A percentile compares a stretch with the other conserved stretches of the same genome.
Conservation (phyloP, 2,888 invertebrate genomes). For the Sericinus montela region DNA sequence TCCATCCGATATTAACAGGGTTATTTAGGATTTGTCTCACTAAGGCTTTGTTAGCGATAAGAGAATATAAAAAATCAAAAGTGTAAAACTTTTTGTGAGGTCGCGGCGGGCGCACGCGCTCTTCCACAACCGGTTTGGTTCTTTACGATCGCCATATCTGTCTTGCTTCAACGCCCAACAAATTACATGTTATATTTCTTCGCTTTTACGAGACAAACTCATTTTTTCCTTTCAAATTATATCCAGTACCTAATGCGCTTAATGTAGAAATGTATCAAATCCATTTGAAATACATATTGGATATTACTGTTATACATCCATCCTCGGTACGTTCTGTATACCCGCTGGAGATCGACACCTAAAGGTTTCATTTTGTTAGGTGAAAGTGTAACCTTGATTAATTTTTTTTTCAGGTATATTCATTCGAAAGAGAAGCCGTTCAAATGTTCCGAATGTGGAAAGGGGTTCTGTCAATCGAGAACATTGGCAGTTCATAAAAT, state of each 20-base stretch:
- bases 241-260: slow-evolving; percentile 54
- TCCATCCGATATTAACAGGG: slow-evolving; percentile 58
- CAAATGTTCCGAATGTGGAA: slow-evolving; percentile 97
- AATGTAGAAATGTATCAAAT: slow-evolving; percentile 53
- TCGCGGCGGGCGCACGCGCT: slow-evolving; percentile 74
- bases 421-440: slow-evolving; percentile 99
- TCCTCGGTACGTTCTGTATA: not conserved
- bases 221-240: slow-evolving; percentile 58
- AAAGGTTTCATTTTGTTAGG: slow-evolving; percentile 18
- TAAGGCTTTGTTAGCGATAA: slow-evolving; percentile 67
- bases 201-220: slow-evolving; percentile 70
- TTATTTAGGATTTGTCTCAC: slow-evolving; percentile 65
- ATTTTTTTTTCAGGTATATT: slow-evolving; percentile 88
- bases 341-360: not conserved
- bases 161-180: slow-evolving; percentile 73
- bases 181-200: slow-evolving; percentile 78
- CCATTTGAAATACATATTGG: slow-evolving; percentile 47
- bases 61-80: slow-evolving; percentile 63
- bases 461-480: slow-evolving; percentile 98
- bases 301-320: slow-evolving; percentile 5
- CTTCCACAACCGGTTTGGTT: slow-evolving; percentile 65
- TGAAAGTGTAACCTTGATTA: slow-evolving; percentile 41
- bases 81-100: slow-evolving; percentile 76
- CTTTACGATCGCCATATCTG: slow-evolving; percentile 77
- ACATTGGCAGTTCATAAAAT: slow-evolving; percentile 98